Evolutionary conservation across 2,888 invertebrate species (phyloP), one percentile per base, ranked within the genome.

Genomic region (Synergus japonicus): DNA sequence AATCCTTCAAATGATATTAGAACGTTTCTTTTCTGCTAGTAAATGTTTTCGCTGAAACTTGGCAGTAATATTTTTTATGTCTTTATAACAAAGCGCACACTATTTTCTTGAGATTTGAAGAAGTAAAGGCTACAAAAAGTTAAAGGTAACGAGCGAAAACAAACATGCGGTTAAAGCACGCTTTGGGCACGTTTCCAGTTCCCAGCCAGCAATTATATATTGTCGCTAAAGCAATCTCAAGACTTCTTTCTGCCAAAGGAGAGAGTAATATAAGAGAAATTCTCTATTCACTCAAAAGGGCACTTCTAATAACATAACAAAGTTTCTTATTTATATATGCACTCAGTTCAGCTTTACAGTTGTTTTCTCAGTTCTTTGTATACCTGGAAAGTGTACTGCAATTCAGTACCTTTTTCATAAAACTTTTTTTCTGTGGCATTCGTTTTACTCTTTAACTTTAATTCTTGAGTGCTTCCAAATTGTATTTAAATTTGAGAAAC

Each of bases 181-280:
- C 46, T 46, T 67, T 13, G 29, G 46, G 67, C 46, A 29, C 46
- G 69, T 69, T 65, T 43, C 41, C 65, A 65, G 65, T 65, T 69
- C 49, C n/a, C 37, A 69, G 49, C 37, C 49, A 15, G 37, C 49
- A 49, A 29, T 29, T 29, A 29, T 29, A 69, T 49, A 69, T 49
- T 49, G 29, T 69, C 69, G 49, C 69, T 22, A 44, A 67, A 67
- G 44, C 18, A 67, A 44, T 15, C 29, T 67, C 29, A 13, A 67
- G 46, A 46, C 29, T 37, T 49, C 5, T 69, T 69, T 49, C 22
- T 54, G 29, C 29, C 8, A 49, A 22, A 29, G 46, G 44, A 49
- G 49, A 54, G 37, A 37, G 22, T 22, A 46, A 49, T 9, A 66
- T 8, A n/a, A 65, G 43, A n/a, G n/a, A 65, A 65, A 41, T 65